phyloP scores from a whole-genome alignment of 2,113 vertebrate species.

The Ptilonorhynchus violaceus region DNA sequence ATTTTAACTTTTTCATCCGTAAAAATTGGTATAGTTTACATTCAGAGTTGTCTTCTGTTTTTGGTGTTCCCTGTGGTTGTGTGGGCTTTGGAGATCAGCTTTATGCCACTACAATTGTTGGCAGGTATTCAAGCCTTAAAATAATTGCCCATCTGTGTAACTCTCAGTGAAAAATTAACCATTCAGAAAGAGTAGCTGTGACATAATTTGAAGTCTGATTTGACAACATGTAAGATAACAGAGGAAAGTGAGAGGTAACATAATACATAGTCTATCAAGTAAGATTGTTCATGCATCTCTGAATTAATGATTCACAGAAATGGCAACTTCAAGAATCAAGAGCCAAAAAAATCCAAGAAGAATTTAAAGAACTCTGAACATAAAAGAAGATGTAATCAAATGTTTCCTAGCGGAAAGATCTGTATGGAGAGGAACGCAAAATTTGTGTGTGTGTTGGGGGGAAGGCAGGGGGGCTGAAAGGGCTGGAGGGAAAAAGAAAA shows the following conservation, averaged over 20 bases:
- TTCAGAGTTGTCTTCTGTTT: not conserved
- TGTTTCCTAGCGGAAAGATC: not conserved
- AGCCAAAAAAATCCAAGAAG: not conserved
- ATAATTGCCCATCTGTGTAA: conserved; percentile 61
- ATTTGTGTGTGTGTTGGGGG: not conserved
- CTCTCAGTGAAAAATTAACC: conserved; percentile 32
- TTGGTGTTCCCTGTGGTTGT: not conserved
- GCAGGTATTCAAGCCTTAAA: conserved; percentile 50
- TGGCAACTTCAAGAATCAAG: not conserved
- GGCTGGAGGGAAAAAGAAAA: not conserved
- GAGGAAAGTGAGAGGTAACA: not conserved
- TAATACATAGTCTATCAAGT: not conserved
- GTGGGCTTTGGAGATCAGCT: conserved; percentile 18
- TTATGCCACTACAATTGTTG: not conserved
- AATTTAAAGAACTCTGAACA: not conserved
- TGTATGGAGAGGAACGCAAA: not conserved
- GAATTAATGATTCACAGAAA: not conserved
- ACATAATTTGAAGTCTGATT: conserved; percentile 36
- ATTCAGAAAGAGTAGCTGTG: conserved; percentile 34
- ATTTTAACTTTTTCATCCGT: not conserved
- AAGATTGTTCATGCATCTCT: not conserved
- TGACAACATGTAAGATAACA: conserved; percentile 41
- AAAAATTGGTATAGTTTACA: not conserved
- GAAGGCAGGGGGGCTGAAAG: rapidly evolving
- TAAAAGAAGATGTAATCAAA: not conserved